Evolutionary conservation across 2,888 invertebrate species (phyloP), one percentile per base, ranked within the genome.

Genomic region (Onchidella celtica): DNA sequence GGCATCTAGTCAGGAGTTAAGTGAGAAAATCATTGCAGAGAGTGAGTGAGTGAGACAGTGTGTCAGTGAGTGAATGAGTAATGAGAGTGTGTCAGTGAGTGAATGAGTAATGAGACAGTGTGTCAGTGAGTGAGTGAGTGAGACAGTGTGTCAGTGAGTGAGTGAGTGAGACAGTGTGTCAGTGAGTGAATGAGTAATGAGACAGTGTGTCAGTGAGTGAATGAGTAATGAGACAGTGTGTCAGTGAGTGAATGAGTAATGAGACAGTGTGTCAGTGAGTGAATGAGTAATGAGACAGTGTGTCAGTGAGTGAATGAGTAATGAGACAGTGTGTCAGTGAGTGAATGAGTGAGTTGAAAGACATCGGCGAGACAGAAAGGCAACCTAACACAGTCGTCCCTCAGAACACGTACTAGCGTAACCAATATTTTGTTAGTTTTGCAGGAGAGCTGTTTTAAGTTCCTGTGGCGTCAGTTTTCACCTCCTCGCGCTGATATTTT

Each of bases 1-100:
- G n/a, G n/a, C n/a, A n/a, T n/a, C n/a, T n/a, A n/a, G n/a, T n/a
- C n/a, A n/a, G n/a, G n/a, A n/a, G n/a, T n/a, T n/a, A n/a, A n/a
- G n/a, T n/a, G n/a, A n/a, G n/a, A n/a, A n/a, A n/a, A n/a, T n/a
- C 47, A 47, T 17, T 11, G 17, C 11, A 38, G 47, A 38, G 65
- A 29, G 65, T 65, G 65, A 29, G 65, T 65, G 65, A 29, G 65
- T 65, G 65, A n/a, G n/a, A n/a, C n/a, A 47, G 47, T 47, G 47
- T 11, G 47, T 47, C 9, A 47, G 47, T 47, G 47, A 47, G 47
- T 47, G 47, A 47, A 17, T 47, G 47, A 47, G 47, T 47, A 47
- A 17, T 65, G 65, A 47, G 47, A 47, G 47, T 47, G 47, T 11
- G 47, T 47, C 9, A 47, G 47, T 47, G 47, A 47, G 47, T 47